A percentile compares a stretch with the other conserved stretches of the same genome.
phyloP scores from a whole-genome alignment of 2,888 invertebrate species.

The Azorinus chamasolen region DNA sequence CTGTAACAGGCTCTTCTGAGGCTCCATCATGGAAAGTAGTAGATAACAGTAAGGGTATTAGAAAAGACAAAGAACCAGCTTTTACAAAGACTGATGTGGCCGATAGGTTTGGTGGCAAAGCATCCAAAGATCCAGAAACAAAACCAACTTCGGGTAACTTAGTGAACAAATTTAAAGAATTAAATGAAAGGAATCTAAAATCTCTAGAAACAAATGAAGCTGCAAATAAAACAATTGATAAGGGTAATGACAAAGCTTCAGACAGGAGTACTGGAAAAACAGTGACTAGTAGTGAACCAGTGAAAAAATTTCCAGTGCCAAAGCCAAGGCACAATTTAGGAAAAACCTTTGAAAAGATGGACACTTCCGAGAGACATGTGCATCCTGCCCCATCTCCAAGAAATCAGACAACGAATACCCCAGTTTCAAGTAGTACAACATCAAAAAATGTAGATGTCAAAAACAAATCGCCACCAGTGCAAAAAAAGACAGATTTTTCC shows the following conservation, averaged over 20 bases:
- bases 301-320: slow-evolving; percentile 42
- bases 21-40: slow-evolving; percentile 28
- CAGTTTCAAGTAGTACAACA: slow-evolving; percentile 16
- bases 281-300: not conserved
- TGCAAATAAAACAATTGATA: slow-evolving; percentile 4
- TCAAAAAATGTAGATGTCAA: slow-evolving; percentile 38
- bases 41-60: slow-evolving; percentile 15
- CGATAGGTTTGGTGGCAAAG: not conserved
- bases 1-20: slow-evolving; percentile 3
- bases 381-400: slow-evolving; percentile 57
- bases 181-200: slow-evolving; percentile 56
- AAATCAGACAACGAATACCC: slow-evolving; percentile 19
- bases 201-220: not conserved
- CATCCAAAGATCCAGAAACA: not conserved
- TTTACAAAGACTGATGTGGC: slow-evolving; percentile 7
- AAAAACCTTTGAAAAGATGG: slow-evolving; percentile 65
- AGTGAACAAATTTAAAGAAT: slow-evolving; percentile 59
- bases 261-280: too few species aligned
- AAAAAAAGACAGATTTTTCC: slow-evolving; percentile 29
- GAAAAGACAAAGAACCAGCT: slow-evolving; percentile 10
- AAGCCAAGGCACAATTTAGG: slow-evolving; percentile 57
- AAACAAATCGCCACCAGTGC: slow-evolving; percentile 38
- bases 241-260: slow-evolving; percentile 7
- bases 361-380: slow-evolving; percentile 46
- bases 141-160: slow-evolving; percentile 26